Conservation (phyloP, 2,113 vertebrate species). For the Tenebrosternarchus preto region DNA sequence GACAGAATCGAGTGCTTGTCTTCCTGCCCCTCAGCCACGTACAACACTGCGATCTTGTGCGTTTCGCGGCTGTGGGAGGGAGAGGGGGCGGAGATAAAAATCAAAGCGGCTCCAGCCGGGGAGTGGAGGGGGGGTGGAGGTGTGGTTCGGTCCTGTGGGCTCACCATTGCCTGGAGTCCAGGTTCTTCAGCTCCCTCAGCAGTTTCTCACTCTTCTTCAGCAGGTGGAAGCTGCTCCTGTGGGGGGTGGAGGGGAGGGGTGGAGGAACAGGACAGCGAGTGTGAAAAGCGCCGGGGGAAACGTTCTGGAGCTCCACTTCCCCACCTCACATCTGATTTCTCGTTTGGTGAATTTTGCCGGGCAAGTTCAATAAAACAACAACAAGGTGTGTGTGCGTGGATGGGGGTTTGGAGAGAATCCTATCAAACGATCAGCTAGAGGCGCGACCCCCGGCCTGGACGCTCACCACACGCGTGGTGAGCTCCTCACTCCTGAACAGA, state of each 20-base stretch:
- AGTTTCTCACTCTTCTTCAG: conserved; percentile 98
- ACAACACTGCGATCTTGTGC: conserved; percentile 99
- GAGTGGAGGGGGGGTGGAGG: no score
- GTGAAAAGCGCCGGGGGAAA: background rate
- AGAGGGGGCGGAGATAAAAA: background rate
- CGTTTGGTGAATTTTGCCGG: background rate
- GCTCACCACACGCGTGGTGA: background rate
- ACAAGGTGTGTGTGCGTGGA: no score
- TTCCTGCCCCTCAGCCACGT: conserved; percentile 97
- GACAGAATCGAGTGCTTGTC: conserved; percentile 99
- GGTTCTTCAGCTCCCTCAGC: conserved; percentile 94
- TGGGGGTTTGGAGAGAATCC: no score
- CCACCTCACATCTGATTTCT: no score
- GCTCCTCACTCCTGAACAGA: conserved; percentile 22
- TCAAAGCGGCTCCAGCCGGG: no score
- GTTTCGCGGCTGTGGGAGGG: conserved; percentile 86
- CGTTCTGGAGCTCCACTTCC: no score
- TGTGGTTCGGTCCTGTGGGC: background rate
- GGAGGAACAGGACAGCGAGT: background rate
- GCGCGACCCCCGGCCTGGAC: background rate
- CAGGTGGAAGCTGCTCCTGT: conserved; percentile 95
- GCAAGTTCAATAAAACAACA: background rate
- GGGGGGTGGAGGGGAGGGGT: no score
- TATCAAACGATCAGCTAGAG: background rate
- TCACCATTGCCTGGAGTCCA: conserved; percentile 98